Evolutionary conservation across 2,113 vertebrate genomes (phyloP), one percentile per base, ranked within the genome.

Genomic region (Antechinus stuartii): DNA sequence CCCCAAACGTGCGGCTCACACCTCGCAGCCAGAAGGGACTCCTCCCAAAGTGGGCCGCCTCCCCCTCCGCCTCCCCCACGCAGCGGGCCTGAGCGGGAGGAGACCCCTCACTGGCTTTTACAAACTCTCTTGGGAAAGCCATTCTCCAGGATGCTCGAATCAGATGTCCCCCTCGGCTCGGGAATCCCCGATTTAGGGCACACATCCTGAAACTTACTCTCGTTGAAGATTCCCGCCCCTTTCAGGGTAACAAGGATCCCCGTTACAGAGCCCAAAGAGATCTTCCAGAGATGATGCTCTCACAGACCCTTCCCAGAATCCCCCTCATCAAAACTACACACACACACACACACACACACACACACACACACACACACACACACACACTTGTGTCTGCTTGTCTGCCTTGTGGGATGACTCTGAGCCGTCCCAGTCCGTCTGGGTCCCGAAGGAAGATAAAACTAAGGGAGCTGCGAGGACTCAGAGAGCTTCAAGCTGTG

Each of bases 211-310:
- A 68, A 68, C 30, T 27, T 61, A 3, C 16, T 68, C 35, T 5
- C n/a, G n/a, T 22, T 76, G 35, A 84, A 27, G 25, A 50, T 26
- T 35, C 35, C 49, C 7, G 6, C 19, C n/a, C 47, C 76, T 52
- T 22, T 54, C 56, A 27, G 35, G 35, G 9, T 27, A n/a, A 23
- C 9, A 5, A 50, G 42, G 54, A 53, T 56, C 92, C 14, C 49
- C 0, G 4, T 26, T 25, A 12, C 27, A 47, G 24, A 10, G 49
- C 14, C 54, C 27, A 0, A 57, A 35, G 24, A 24, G n/a, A 76
- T 12, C 46, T 55, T 89, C 24, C 5, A 1, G 55, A 25, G n/a
- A 2, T 0, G 19, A 9, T 50, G 8, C 3, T 2, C 9, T 0
- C 6, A 9, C 25, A 8, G 25, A 46, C 5, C 14, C 54, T 76